Evolutionary conservation across 1,140 invertebrate genomes (phyloP).

Genomic region (Sinella curviseta): DNA sequence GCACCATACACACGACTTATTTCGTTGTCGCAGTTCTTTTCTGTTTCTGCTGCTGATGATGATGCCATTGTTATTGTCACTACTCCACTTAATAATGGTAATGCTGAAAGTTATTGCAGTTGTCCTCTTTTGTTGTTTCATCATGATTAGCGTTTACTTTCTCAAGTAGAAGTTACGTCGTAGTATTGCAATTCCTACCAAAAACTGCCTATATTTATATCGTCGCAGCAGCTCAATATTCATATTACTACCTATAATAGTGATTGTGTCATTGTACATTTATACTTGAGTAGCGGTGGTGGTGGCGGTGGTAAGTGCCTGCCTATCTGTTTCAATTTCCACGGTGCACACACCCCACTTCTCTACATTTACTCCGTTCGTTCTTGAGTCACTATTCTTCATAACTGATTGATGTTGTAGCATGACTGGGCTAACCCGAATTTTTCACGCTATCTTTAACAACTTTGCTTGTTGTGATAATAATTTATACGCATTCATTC

Average conservation of each 20-base stretch:
- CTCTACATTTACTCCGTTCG: not conserved
- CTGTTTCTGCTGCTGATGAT: not conserved
- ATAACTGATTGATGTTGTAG: not conserved
- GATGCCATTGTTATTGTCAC: too few species aligned
- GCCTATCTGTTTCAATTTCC: conserved; percentile 2
- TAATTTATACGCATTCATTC: too few species aligned
- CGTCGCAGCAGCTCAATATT: too few species aligned
- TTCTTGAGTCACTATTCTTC: not conserved
- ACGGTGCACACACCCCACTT: conserved; percentile 7
- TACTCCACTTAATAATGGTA: not conserved
- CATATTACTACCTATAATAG: too few species aligned
- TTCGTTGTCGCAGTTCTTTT: too few species aligned
- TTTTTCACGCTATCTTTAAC: conserved; percentile 18
- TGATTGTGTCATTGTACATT: too few species aligned
- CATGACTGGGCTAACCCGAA: conserved; percentile 15
- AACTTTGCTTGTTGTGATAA: too few species aligned
- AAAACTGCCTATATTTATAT: too few species aligned
- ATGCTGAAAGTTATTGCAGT: conserved; percentile 9
- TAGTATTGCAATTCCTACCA: too few species aligned
- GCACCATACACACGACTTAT: too few species aligned
- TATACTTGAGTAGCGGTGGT: too few species aligned
- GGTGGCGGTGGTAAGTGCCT: not conserved
- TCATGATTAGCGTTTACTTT: conserved; percentile 12
- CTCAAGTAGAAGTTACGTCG: not conserved
- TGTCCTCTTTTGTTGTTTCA: conserved; percentile 11